Conservation (phyloP, 2,888 invertebrate genomes). For the Pseudococcus jackbeardsleyi region DNA sequence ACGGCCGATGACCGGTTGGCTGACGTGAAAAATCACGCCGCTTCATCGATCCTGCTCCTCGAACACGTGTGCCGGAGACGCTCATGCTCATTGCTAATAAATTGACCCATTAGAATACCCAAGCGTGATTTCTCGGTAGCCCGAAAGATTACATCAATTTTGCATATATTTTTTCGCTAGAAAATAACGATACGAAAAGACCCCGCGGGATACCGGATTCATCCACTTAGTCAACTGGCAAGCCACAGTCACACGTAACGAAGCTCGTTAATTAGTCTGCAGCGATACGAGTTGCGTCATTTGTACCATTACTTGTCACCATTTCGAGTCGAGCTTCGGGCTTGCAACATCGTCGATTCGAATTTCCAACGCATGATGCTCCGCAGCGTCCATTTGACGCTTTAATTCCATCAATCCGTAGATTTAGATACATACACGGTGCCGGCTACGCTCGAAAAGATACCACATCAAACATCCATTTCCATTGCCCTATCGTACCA, state of each 20-base stretch:
- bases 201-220: too few species aligned
- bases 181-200: too few species aligned
- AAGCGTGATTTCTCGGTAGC: too few species aligned
- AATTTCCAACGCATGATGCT: neutral
- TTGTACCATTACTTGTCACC: neutral
- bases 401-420: conserved; percentile 23
- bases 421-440: neutral
- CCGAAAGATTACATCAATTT: too few species aligned
- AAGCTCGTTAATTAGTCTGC: neutral
- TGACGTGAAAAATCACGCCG: neutral
- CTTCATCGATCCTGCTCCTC: neutral
- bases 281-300: neutral
- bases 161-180: too few species aligned
- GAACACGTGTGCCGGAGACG: neutral
- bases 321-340: neutral
- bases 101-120: neutral
- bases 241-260: neutral
- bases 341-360: neutral
- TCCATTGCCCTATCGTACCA: too few species aligned
- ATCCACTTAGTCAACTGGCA: too few species aligned
- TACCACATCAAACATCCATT: neutral
- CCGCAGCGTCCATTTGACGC: conserved; percentile 5
- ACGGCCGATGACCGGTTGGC: neutral
- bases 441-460: conserved; percentile 13
- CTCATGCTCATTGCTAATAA: too few species aligned